A percentile compares a stretch with the other conserved stretches of the same genome.
Conservation (phyloP, 2,113 vertebrate genomes). For the Rhinogobius similis region DNA sequence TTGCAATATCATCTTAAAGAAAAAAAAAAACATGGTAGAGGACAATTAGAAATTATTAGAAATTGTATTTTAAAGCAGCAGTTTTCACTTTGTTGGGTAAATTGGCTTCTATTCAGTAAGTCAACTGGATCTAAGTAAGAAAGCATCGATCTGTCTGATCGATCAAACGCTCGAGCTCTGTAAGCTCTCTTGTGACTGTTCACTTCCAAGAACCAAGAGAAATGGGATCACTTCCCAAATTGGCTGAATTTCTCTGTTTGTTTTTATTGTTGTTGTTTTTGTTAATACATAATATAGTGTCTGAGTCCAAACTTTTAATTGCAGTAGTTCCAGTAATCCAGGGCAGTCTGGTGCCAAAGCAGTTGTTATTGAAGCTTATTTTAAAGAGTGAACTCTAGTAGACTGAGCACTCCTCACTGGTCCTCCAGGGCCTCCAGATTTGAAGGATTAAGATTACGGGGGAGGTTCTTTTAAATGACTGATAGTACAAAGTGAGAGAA, state of each 20-base stretch:
- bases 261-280: too few relatives aligned
- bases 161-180: neutral
- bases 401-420: slow-evolving; percentile 42
- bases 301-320: too few relatives aligned
- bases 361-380: slow-evolving; percentile 15
- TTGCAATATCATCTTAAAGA: neutral
- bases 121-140: neutral
- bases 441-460: slow-evolving; percentile 72
- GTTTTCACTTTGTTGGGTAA: neutral
- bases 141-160: neutral
- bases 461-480: slow-evolving; percentile 71
- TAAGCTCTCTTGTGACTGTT: neutral
- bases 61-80: neutral
- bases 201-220: neutral
- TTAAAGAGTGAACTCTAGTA: slow-evolving; percentile 43
- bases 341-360: slow-evolving; percentile 16
- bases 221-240: slow-evolving; percentile 26
- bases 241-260: slow-evolving; percentile 36
- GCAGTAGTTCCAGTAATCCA: too few relatives aligned
- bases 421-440: slow-evolving; percentile 62
- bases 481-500: slow-evolving; percentile 74
- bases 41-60: neutral
- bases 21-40: neutral
- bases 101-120: neutral
- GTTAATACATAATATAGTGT: neutral